Percentiles rank a stretch among this genome's conserved stretches.
Evolutionary conservation across 2,888 invertebrate genomes (phyloP).

Genomic region (Phalangium opilio): DNA sequence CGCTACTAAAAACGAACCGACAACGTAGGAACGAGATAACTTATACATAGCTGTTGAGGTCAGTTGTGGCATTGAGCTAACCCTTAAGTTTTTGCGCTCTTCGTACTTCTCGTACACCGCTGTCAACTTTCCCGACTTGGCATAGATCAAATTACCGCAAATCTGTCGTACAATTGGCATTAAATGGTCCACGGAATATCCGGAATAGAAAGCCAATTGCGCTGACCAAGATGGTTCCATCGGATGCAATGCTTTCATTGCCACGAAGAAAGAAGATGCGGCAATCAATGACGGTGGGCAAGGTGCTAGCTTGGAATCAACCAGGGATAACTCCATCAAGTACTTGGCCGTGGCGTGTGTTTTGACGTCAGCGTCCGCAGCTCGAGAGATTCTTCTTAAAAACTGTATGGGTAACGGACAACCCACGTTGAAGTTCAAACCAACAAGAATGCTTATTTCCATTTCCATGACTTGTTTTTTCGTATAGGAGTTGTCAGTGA

Average conservation of each 20-base stretch:
- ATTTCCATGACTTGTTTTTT: constrained; percentile 61
- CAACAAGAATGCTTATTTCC: constrained; percentile 60
- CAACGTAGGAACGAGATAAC: too few species aligned
- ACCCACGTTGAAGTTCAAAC: constrained; percentile 63
- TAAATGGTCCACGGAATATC: constrained; percentile 51
- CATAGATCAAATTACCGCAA: too few species aligned
- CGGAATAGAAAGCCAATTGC: constrained; percentile 58
- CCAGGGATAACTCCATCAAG: constrained; percentile 64
- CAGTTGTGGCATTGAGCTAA: too few species aligned
- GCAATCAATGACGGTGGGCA: constrained; percentile 68
- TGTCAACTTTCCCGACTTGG: too few species aligned
- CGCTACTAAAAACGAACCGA: too few species aligned
- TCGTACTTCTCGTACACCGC: too few species aligned
- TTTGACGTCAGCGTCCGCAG: constrained; percentile 38
- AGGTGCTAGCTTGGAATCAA: constrained; percentile 58
- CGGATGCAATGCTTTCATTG: constrained; percentile 34
- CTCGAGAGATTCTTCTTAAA: constrained; percentile 49
- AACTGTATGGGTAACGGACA: constrained; percentile 79
- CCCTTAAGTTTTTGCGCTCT: too few species aligned
- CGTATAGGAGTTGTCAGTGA: constrained; percentile 73
- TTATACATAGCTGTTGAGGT: too few species aligned
- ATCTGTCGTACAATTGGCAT: constrained; percentile 41
- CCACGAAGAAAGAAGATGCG: constrained; percentile 59
- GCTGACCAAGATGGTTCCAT: constrained; percentile 47
- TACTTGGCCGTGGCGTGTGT: constrained; percentile 80